phyloP scores from a whole-genome alignment of 1,140 invertebrate species.

The Drosophila simulans region DNA sequence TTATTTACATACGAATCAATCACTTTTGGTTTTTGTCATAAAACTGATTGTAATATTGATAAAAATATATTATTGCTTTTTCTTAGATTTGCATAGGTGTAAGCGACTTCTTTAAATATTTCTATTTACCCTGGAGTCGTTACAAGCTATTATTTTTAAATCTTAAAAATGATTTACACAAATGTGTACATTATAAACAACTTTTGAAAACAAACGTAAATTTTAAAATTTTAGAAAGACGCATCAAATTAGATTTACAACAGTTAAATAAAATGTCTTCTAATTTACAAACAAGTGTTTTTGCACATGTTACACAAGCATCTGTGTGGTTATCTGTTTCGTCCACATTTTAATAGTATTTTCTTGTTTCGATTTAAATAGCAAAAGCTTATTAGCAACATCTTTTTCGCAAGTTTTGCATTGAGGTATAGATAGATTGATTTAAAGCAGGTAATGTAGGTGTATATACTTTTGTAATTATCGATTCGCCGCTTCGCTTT shows the following conservation, averaged over 20 bases:
- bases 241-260: not conserved
- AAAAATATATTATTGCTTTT: conserved; percentile 28
- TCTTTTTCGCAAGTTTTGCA: conserved; percentile 5
- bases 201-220: not conserved
- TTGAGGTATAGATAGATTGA: conserved; percentile 33
- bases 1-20: conserved; percentile 31
- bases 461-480: conserved; percentile 40
- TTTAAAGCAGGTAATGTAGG: conserved; percentile 48
- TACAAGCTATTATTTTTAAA: too few species aligned
- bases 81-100: conserved; percentile 3
- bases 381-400: conserved; percentile 17
- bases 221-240: not conserved
- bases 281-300: conserved; percentile 10
- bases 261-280: conserved; percentile 23
- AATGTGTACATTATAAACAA: not conserved
- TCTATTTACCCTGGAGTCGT: too few species aligned
- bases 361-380: conserved; percentile 7
- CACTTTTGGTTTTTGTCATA: conserved; percentile 22
- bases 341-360: conserved; percentile 4
- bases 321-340: conserved; percentile 6
- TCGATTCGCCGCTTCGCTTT: conserved; percentile 23
- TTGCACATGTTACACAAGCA: conserved; percentile 20
- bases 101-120: conserved; percentile 11
- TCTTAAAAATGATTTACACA: not conserved
- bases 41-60: conserved; percentile 21